Conservation (phyloP, 1,140 invertebrate genomes). For the Pomacea maculata region DNA sequence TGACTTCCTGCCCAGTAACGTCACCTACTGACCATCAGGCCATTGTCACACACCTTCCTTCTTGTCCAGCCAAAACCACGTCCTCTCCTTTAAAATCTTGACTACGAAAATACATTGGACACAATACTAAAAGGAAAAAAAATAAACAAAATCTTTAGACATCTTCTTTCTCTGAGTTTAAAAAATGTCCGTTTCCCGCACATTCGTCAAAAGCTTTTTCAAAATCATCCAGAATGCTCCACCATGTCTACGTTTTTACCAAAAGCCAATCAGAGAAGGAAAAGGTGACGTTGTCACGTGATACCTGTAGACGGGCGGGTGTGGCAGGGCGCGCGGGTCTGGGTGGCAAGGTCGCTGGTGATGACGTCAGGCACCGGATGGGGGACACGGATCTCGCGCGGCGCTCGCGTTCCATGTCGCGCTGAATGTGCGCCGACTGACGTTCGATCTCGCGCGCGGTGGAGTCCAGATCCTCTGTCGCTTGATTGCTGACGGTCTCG, state of each 20-base stretch:
- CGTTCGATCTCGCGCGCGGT: constrained; percentile 35
- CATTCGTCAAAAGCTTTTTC: too few relatives aligned
- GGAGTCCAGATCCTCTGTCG: constrained; percentile 17
- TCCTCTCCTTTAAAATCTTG: neutral
- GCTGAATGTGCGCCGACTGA: constrained; percentile 45
- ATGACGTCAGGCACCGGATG: constrained; percentile 21
- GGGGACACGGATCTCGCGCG: constrained; percentile 29
- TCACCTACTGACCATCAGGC: too few relatives aligned
- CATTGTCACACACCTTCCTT: too few relatives aligned
- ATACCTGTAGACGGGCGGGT: constrained; percentile 7
- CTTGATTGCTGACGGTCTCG: constrained; percentile 4
- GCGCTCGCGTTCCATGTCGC: constrained; percentile 45
- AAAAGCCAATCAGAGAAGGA: neutral
- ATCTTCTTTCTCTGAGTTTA: too few relatives aligned
- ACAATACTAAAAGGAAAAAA: too few relatives aligned
- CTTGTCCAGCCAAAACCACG: neutral
- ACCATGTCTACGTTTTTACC: neutral
- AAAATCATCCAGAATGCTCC: too few relatives aligned
- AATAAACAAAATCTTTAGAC: too few relatives aligned
- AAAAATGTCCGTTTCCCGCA: too few relatives aligned
- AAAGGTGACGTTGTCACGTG: neutral
- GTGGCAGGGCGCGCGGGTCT: neutral
- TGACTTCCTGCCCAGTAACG: neutral
- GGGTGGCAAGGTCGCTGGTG: neutral
- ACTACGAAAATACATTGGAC: neutral